Base-by-base conservation (phyloP, 2,888 invertebrate species). In the Monochamus alternatus region DNA sequence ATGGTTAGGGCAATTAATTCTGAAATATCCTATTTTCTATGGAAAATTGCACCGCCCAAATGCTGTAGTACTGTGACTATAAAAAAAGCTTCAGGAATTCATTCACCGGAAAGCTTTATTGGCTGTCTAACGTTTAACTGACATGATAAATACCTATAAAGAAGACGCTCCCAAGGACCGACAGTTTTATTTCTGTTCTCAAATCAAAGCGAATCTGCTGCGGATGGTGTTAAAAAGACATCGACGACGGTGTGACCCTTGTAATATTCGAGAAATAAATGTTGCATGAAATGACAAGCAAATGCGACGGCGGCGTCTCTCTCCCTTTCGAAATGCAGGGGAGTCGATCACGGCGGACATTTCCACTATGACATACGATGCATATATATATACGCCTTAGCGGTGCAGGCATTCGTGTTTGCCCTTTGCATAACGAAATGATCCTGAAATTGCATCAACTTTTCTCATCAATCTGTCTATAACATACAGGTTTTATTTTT, bases 271-370 rank as follows among this genome's bases (percentile, higher is more conserved):
- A 75, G 68, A 73, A 78, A 76, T 78, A 80, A 80, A 78, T 80
- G 78, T 80, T 75, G 70, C 80, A 76, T 76, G 80, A 80, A 78
- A 80, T 80, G 80, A 78, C 76, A 80, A 74, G 77, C 68, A 77
- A 79, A 77, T 75, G 70, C 68, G 47, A 63, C 59, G 43, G 72
- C 32, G 60, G 69, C 55, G 43, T 55, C 55, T 38, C 52, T 63
- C 52, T 14, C 8, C 14, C 38, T 31, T 58, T 43, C 38, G 58
- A 22, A 38, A 43, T 14, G 59, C n/a, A 22, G 43, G 68, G 68
- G n/a, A 52, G 32, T 31, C 66, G 51, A 51, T 14, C 66, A 66
- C 31, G 30, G 4, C 66, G 52, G 66, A 64, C 64, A 10, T 64
- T 47, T 22, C 9, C 22, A 12, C 64, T 30, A 31, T 64, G 47